These are phyloP conservation scores for Tokudaia muenninki DNA, from an alignment of 2,797 vertebrate genomes.

Conservation along the genomic window DNA sequence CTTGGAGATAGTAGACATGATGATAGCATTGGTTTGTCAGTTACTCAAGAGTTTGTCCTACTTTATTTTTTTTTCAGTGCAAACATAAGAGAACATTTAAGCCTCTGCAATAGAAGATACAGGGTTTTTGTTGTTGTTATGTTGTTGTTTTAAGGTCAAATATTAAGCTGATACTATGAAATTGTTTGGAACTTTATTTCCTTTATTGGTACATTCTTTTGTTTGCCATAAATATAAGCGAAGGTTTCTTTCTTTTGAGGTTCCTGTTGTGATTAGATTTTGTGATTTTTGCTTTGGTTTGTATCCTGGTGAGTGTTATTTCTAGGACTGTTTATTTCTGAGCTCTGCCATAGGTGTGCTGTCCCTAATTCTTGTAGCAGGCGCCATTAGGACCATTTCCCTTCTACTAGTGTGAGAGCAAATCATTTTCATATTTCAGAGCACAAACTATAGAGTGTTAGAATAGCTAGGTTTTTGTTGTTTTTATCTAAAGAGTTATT, in stretches of 20 bases:
- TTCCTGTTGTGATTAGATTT: background rate
- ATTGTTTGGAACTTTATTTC: conserved; percentile 56
- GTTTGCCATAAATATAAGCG: conserved; percentile 49
- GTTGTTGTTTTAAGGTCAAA: background rate
- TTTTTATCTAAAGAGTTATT: conserved; percentile 28
- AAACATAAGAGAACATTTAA: conserved; percentile 19
- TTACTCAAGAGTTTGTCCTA: background rate
- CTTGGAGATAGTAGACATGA: background rate
- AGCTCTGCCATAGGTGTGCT: background rate
- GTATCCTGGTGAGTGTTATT: conserved; percentile 14
- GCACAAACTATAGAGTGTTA: conserved; percentile 53
- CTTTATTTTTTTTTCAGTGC: conserved; percentile 10
- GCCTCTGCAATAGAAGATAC: background rate
- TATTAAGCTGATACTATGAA: conserved; percentile 14
- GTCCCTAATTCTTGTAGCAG: conserved; percentile 18
- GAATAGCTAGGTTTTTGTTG: background rate
- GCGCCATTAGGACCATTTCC: conserved; percentile 43
- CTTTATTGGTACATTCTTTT: conserved; percentile 45
- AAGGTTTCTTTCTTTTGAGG: conserved; percentile 44
- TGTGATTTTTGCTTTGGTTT: conserved; percentile 38
- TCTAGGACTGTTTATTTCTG: conserved; percentile 1
- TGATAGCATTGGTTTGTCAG: background rate
- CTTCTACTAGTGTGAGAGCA: conserved; percentile 11
- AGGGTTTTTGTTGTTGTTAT: background rate
- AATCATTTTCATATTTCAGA: conserved; percentile 51